Conservation (phyloP, 2,797 vertebrate species). For the Fringilla coelebs region DNA sequence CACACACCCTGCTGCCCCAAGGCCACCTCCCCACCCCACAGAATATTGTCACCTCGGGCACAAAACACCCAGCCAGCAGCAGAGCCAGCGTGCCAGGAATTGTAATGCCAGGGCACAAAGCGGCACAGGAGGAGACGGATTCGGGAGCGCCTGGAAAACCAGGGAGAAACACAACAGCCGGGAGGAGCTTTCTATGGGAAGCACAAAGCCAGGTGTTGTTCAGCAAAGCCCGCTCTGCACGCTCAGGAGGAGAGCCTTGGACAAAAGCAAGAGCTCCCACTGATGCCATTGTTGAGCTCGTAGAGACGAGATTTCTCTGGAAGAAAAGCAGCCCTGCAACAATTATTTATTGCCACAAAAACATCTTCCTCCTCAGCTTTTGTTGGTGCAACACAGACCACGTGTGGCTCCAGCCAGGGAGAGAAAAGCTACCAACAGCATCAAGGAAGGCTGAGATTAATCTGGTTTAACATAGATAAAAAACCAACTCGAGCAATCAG, state of each 20-base stretch:
- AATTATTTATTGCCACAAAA: constrained; percentile 47
- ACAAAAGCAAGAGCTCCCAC: constrained; percentile 58
- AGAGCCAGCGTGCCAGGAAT: rapidly evolving
- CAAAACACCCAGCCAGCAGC: not conserved
- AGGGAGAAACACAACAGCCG: not conserved
- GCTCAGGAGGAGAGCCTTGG: not conserved
- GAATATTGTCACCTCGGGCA: rapidly evolving
- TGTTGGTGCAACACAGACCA: constrained; percentile 53
- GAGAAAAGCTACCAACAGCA: constrained; percentile 53
- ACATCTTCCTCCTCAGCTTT: constrained; percentile 56
- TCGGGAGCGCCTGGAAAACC: not conserved
- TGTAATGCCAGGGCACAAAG: not conserved
- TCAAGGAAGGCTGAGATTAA: constrained; percentile 57
- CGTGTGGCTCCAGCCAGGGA: constrained; percentile 41
- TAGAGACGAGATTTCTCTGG: constrained; percentile 36
- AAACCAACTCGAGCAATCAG: constrained; percentile 52
- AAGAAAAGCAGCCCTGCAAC: constrained; percentile 55
- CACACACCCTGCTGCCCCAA: not conserved
- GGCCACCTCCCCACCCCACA: not conserved
- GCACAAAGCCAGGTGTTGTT: constrained; percentile 50
- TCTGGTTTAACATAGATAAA: constrained; percentile 71
- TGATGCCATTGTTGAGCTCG: constrained; percentile 12
- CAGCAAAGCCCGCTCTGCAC: not conserved
- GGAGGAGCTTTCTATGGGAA: not conserved
- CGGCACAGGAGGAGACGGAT: rapidly evolving